These are phyloP conservation scores for Macroteleia sp. DNA, from an alignment of 2,888 invertebrate genomes.

Conservation along the genomic window DNA sequence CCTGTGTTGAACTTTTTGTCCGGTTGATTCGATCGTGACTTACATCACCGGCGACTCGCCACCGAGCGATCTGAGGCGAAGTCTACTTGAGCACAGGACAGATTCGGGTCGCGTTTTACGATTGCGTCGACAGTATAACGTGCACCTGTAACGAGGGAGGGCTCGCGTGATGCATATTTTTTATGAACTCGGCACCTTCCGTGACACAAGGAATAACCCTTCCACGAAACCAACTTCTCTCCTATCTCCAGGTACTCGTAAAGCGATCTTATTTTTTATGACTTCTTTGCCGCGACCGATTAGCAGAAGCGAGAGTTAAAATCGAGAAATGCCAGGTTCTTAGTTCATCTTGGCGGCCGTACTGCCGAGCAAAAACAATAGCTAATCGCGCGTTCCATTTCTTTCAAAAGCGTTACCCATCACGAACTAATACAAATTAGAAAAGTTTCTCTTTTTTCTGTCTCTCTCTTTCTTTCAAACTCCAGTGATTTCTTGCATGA, in stretches of 20 bases:
- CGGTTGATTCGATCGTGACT: slow-evolving; percentile 59
- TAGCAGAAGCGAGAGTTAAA: slow-evolving; percentile 75
- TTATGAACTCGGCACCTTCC: slow-evolving; percentile 79
- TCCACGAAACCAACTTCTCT: slow-evolving; percentile 79
- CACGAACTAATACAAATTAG: slow-evolving; percentile 54
- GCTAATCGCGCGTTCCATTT: slow-evolving; percentile 49
- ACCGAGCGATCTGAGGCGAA: slow-evolving; percentile 34
- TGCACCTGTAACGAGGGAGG: slow-evolving; percentile 69
- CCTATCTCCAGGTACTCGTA: slow-evolving; percentile 81
- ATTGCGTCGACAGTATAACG: slow-evolving; percentile 69
- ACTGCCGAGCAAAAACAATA: slow-evolving; percentile 53
- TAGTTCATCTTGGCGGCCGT: slow-evolving; percentile 41
- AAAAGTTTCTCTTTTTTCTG: slow-evolving; percentile 26
- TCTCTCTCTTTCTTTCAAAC: background rate
- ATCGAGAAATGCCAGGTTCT: slow-evolving; percentile 68
- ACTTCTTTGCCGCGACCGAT: slow-evolving; percentile 76
- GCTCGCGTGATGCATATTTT: slow-evolving; percentile 80
- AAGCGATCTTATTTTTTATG: slow-evolving; percentile 81
- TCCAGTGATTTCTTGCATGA: slow-evolving; percentile 35
- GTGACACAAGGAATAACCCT: slow-evolving; percentile 80
- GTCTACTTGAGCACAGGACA: slow-evolving; percentile 70
- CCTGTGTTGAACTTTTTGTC: slow-evolving; percentile 44
- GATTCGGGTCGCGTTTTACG: slow-evolving; percentile 80
- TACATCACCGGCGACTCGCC: slow-evolving; percentile 41
- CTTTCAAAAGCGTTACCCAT: slow-evolving; percentile 40